These are phyloP conservation scores for Penaeus japonicus DNA, from an alignment of 1,140 invertebrate species.

Conservation along the genomic window DNA sequence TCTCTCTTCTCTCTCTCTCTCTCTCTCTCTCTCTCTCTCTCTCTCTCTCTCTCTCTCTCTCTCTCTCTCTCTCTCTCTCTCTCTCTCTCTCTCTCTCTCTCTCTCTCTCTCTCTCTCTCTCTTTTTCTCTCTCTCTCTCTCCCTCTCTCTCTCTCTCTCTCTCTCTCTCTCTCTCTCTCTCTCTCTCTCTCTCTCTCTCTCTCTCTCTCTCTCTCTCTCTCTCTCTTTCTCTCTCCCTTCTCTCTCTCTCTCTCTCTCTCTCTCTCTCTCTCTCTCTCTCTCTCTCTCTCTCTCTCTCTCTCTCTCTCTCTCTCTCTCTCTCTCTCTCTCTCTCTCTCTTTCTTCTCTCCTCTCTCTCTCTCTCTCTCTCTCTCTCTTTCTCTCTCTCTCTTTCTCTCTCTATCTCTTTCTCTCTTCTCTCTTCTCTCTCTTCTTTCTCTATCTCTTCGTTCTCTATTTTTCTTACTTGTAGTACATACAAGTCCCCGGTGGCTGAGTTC, in stretches of 20 bases:
- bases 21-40: background rate
- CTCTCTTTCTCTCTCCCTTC: background rate
- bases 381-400: background rate
- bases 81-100: too few relatives aligned
- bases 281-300: background rate
- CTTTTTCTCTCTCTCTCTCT: background rate
- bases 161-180: background rate
- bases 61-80: background rate
- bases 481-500: background rate
- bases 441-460: background rate
- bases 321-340: too few relatives aligned
- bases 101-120: background rate
- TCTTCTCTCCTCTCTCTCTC: background rate
- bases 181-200: too few relatives aligned
- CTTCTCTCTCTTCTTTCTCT: background rate
- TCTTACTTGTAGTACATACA: background rate
- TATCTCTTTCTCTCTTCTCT: background rate
- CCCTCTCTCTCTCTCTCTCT: background rate
- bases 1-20: background rate
- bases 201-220: background rate
- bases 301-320: background rate
- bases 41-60: background rate
- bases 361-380: background rate
- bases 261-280: background rate
- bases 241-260: background rate